Conservation (phyloP, 1,140 invertebrate genomes). For the Bemisia tabaci region DNA sequence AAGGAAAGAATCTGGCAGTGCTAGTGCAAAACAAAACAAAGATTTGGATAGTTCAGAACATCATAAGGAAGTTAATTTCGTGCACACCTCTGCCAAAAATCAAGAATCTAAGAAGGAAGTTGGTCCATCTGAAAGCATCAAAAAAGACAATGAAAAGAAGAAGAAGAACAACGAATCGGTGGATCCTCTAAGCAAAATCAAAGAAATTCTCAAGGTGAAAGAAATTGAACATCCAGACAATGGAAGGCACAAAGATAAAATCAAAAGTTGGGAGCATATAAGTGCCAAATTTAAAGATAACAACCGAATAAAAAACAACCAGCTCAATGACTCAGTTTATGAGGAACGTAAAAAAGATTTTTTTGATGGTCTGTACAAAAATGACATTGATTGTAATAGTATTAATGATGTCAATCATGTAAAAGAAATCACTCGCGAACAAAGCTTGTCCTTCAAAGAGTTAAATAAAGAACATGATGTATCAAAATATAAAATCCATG, state of each 20-base stretch:
- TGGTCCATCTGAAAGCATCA: conserved; percentile 8
- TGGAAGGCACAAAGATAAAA: conserved; percentile 24
- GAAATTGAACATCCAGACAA: not conserved
- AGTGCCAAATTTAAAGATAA: conserved; percentile 11
- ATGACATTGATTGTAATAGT: not conserved
- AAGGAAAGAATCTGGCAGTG: conserved; percentile 18
- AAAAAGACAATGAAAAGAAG: conserved; percentile 13
- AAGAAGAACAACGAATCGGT: conserved; percentile 8
- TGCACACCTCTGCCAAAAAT: conserved; percentile 8
- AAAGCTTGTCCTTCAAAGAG: not conserved
- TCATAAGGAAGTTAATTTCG: conserved; percentile 14
- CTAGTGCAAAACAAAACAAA: conserved; percentile 11
- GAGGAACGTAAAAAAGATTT: not conserved
- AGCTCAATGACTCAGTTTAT: not conserved
- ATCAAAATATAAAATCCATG: conserved; percentile 23
- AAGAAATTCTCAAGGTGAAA: conserved; percentile 12
- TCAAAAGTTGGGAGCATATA: not conserved
- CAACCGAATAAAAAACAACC: not conserved
- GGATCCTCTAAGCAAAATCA: conserved; percentile 11
- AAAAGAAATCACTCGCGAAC: not conserved
- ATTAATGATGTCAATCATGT: not conserved
- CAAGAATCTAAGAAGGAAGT: conserved; percentile 11
- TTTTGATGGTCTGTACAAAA: not conserved
- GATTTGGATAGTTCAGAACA: conserved; percentile 12
- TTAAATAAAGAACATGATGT: conserved; percentile 1